These are phyloP conservation scores for Notocelia uddmanniana DNA, from an alignment of 2,888 invertebrate genomes.

Conservation along the genomic window DNA sequence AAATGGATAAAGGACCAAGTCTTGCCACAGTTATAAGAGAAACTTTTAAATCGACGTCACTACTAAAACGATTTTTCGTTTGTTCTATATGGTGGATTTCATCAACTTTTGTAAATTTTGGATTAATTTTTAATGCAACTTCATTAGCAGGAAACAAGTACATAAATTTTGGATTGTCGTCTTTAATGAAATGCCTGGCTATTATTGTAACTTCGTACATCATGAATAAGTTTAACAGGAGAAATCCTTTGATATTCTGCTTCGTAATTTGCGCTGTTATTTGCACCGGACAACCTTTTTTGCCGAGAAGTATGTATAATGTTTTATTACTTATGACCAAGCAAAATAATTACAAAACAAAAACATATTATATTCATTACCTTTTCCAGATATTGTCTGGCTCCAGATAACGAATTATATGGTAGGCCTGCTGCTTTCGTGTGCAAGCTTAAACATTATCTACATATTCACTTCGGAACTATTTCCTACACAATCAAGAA, in stretches of 20 bases:
- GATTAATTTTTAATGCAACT: slow-evolving; percentile 90
- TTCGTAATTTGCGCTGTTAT: slow-evolving; percentile 85
- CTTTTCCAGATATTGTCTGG: slow-evolving; percentile 68
- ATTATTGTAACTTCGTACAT: slow-evolving; percentile 82
- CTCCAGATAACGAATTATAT: slow-evolving; percentile 84
- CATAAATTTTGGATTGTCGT: slow-evolving; percentile 89
- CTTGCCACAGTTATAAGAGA: slow-evolving; percentile 61
- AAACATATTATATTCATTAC: slow-evolving; percentile 68
- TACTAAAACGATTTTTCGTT: slow-evolving; percentile 69
- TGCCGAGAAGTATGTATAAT: slow-evolving; percentile 78
- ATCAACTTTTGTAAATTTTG: slow-evolving; percentile 91
- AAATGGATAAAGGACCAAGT: slow-evolving; percentile 56
- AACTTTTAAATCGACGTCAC: slow-evolving; percentile 66
- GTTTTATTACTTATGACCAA: too few species aligned
- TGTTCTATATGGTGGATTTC: slow-evolving; percentile 84
- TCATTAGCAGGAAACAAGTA: slow-evolving; percentile 91
- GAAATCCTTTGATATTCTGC: slow-evolving; percentile 81
- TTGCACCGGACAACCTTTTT: slow-evolving; percentile 86
- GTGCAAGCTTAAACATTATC: slow-evolving; percentile 86
- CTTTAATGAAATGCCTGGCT: slow-evolving; percentile 86
- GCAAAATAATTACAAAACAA: slow-evolving; percentile 66
- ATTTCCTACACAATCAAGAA: slow-evolving; percentile 88
- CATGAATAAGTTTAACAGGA: slow-evolving; percentile 84
- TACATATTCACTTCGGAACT: slow-evolving; percentile 89
- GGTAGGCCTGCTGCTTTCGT: slow-evolving; percentile 87